Conservation (phyloP, 2,113 vertebrate species). For the Leucoraja erinaceus region DNA sequence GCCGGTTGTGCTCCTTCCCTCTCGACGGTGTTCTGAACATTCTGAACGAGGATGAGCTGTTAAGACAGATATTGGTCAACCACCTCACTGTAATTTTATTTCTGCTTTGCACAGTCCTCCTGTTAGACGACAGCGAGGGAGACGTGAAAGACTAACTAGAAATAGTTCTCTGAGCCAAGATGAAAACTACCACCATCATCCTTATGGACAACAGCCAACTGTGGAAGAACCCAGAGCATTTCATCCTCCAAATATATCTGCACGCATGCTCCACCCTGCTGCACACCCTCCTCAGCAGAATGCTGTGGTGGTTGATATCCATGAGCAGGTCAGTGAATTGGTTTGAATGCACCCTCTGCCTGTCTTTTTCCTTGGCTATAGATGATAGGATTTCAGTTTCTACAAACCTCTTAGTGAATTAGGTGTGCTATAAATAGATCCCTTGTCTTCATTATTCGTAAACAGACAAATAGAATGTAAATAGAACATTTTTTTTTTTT, state of each 20-base stretch:
- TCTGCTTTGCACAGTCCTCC: slow-evolving; percentile 65
- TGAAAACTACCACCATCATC: slow-evolving; percentile 85
- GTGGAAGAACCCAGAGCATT: slow-evolving; percentile 90
- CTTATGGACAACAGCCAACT: slow-evolving; percentile 76
- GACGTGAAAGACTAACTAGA: slow-evolving; percentile 78
- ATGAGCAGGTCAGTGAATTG: slow-evolving; percentile 73
- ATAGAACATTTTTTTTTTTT: neutral
- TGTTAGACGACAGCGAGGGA: slow-evolving; percentile 80
- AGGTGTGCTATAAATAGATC: neutral
- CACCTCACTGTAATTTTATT: neutral
- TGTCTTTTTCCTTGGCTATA: neutral
- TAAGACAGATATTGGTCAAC: neutral
- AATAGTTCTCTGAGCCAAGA: slow-evolving; percentile 77
- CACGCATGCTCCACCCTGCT: slow-evolving; percentile 82
- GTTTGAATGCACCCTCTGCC: neutral
- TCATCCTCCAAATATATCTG: slow-evolving; percentile 82
- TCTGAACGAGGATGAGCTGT: too few relatives aligned
- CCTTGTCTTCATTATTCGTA: neutral
- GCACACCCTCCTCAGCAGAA: slow-evolving; percentile 86
- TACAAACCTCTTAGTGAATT: neutral
- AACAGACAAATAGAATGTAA: neutral
- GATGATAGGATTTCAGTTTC: neutral
- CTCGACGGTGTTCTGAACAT: too few relatives aligned
- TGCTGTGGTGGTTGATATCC: slow-evolving; percentile 84
- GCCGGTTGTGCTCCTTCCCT: too few relatives aligned